A percentile compares a stretch with the other conserved stretches of the same genome.
Evolutionary conservation across 2,888 invertebrate genomes (phyloP).

Genomic region (Cyrtodaria siliqua): DNA sequence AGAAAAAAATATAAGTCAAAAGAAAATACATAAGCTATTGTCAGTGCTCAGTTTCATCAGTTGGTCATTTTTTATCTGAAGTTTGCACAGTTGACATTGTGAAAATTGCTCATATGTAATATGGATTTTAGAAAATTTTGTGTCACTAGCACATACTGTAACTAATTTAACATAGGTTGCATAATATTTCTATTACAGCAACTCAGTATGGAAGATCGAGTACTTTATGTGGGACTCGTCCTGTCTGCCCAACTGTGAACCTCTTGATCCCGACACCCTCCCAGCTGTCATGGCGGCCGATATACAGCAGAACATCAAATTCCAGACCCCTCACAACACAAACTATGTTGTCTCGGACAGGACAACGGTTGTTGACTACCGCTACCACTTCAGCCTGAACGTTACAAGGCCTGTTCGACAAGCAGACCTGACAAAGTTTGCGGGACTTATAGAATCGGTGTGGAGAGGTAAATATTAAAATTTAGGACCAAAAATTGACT

Average conservation of each 20-base stretch:
- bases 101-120: no score
- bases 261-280: slow-evolving; percentile 62
- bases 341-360: slow-evolving; percentile 29
- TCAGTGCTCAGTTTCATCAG: no score
- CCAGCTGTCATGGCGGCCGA: slow-evolving; percentile 48
- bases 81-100: no score
- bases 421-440: slow-evolving; percentile 45
- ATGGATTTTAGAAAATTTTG: no score
- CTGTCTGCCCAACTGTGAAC: slow-evolving; percentile 18
- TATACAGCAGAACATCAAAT: slow-evolving; percentile 40
- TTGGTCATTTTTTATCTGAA: no score
- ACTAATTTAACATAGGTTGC: no score
- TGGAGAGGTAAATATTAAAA: slow-evolving; percentile 65
- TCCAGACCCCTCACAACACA: slow-evolving; percentile 41
- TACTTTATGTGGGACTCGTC: slow-evolving; percentile 62
- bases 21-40: no score
- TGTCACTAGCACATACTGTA: no score
- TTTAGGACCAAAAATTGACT: no score
- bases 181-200: slow-evolving; percentile 55
- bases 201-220: slow-evolving; percentile 61
- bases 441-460: slow-evolving; percentile 28
- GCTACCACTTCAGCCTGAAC: slow-evolving; percentile 58
- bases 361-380: slow-evolving; percentile 49
- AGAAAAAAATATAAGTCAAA: no score
- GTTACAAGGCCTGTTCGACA: slow-evolving; percentile 44